These are phyloP conservation scores for Hydrotaea cyrtoneurina DNA, from an alignment of 2,888 invertebrate species.

Conservation along the genomic window DNA sequence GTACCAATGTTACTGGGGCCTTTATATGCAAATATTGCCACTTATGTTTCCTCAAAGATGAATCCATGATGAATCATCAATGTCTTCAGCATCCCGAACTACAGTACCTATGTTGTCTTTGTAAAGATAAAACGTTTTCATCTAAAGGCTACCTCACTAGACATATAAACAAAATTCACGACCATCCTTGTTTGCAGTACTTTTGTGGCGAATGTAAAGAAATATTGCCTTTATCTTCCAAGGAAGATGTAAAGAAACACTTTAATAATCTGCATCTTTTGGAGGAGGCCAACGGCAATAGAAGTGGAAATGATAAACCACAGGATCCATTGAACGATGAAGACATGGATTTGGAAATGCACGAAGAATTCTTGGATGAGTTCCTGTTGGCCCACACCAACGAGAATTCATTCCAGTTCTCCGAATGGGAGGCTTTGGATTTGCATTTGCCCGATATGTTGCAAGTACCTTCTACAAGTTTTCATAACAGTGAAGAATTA, in stretches of 20 bases:
- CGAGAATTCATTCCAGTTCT: conserved; percentile 72
- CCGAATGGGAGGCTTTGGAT: conserved; percentile 72
- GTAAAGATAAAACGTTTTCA: conserved; percentile 56
- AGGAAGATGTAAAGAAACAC: conserved; percentile 59
- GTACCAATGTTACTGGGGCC: conserved; percentile 25
- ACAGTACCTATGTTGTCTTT: conserved; percentile 68
- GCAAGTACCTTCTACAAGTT: conserved; percentile 34
- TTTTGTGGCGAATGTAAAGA: conserved; percentile 64
- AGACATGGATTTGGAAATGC: conserved; percentile 70
- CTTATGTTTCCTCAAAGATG: conserved; percentile 63
- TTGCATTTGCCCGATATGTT: conserved; percentile 70
- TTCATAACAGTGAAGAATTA: conserved; percentile 13
- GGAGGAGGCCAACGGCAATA: conserved; percentile 1
- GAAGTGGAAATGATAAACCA: neutral
- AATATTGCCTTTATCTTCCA: neutral
- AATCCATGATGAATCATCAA: conserved; percentile 60
- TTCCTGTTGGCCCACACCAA: conserved; percentile 69
- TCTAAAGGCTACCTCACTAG: conserved; percentile 67
- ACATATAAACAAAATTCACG: conserved; percentile 66
- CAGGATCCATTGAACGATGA: conserved; percentile 53
- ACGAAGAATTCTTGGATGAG: conserved; percentile 73
- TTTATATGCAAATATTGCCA: conserved; percentile 70
- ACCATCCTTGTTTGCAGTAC: conserved; percentile 60
- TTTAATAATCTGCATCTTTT: conserved; percentile 57
- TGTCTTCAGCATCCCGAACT: conserved; percentile 54